Percentiles rank a stretch among this genome's conserved stretches.
Conservation (phyloP, 2,797 vertebrate genomes). For the Botia kubotai region DNA sequence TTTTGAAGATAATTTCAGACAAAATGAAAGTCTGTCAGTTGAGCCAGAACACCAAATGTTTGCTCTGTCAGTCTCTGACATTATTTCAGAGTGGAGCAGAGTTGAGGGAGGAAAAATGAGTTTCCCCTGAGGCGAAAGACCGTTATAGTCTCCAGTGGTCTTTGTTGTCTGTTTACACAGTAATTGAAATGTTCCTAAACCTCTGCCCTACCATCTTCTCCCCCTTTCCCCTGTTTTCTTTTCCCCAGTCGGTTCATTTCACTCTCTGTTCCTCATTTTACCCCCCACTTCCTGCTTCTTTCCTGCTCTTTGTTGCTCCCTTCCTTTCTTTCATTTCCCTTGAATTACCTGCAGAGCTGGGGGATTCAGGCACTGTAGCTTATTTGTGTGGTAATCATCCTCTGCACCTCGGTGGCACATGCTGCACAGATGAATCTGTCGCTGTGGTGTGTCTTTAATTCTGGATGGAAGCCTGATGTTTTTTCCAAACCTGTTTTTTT, state of each 20-base stretch:
- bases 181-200: slow-evolving; percentile 80
- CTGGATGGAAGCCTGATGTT: slow-evolving; percentile 47
- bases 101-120: slow-evolving; percentile 72
- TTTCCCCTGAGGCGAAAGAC: slow-evolving; percentile 73
- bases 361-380: slow-evolving; percentile 70
- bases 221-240: slow-evolving; percentile 2
- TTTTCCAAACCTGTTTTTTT: neutral
- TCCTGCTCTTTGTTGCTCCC: slow-evolving; percentile 27
- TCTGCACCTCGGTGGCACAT: slow-evolving; percentile 56
- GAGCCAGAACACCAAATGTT: slow-evolving; percentile 49
- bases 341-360: slow-evolving; percentile 60
- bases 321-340: slow-evolving; percentile 28
- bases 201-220: slow-evolving; percentile 45
- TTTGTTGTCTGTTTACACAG: slow-evolving; percentile 77
- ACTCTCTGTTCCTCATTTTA: slow-evolving; percentile 38
- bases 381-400: slow-evolving; percentile 63
- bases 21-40: slow-evolving; percentile 49
- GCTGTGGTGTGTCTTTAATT: slow-evolving; percentile 12
- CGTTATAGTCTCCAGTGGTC: slow-evolving; percentile 75
- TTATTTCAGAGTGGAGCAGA: slow-evolving; percentile 60
- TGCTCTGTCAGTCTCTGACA: slow-evolving; percentile 34
- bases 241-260: slow-evolving; percentile 35
- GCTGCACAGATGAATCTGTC: slow-evolving; percentile 49
- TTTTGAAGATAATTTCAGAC: slow-evolving; percentile 41
- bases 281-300: slow-evolving; percentile 33